Percentiles rank a stretch among this genome's conserved stretches.
Conservation (phyloP, 2,888 invertebrate species). For the Euphydryas editha region DNA sequence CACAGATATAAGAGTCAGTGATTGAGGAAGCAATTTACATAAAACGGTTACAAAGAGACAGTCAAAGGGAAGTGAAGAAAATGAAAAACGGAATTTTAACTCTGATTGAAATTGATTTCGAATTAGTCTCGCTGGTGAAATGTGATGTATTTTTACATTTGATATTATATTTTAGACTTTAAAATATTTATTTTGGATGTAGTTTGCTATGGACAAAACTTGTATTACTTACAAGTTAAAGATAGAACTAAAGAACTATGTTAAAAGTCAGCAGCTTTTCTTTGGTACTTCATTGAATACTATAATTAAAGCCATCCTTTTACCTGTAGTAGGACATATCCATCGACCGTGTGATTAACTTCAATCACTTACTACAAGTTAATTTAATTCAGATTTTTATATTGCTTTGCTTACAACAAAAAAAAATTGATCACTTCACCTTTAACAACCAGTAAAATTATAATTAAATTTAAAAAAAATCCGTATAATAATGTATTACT, state of each 20-base stretch:
- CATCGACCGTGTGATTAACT: too few relatives aligned
- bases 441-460: too few relatives aligned
- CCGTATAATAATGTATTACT: background rate
- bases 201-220: background rate
- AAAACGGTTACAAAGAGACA: slow-evolving; percentile 34
- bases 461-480: too few relatives aligned
- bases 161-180: background rate
- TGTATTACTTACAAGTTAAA: background rate
- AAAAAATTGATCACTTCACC: too few relatives aligned
- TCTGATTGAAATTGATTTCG: slow-evolving; percentile 40
- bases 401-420: too few relatives aligned
- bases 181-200: background rate
- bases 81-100: slow-evolving; percentile 33
- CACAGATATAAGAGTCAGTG: slow-evolving; percentile 6
- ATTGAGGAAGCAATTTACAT: slow-evolving; percentile 39
- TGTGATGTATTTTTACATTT: slow-evolving; percentile 12
- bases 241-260: background rate
- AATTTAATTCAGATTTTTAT: too few relatives aligned
- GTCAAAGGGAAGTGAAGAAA: slow-evolving; percentile 36
- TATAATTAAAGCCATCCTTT: too few relatives aligned
- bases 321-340: too few relatives aligned
- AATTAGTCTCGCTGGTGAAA: slow-evolving; percentile 27
- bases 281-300: too few relatives aligned
- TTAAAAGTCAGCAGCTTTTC: too few relatives aligned
- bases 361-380: too few relatives aligned